Base-by-base conservation (phyloP, 2,888 invertebrate genomes). In the Tolmerus cingulatus region DNA sequence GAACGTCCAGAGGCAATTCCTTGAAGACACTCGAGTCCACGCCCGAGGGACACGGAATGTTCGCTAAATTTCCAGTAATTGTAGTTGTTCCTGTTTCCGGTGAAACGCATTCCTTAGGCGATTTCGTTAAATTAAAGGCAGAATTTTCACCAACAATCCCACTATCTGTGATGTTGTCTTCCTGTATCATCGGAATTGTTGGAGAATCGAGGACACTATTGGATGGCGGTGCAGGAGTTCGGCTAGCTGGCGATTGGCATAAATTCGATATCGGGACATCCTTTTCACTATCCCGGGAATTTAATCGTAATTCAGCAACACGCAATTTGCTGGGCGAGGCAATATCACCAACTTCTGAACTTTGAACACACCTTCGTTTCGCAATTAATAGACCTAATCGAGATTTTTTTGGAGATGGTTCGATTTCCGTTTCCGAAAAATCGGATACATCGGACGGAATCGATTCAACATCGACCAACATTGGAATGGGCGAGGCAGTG, bases 311-410 rank as follows among this genome's bases (percentile, higher is more conserved):
- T 91, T 95, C 95, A 46, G 95, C 95, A 23, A 95, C 95, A 90
- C 94, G 94, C 89, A 95, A 91, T 90, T 96, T 96, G 90, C 95
- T 95, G 1, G 96, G 96, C 16, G 95, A 95, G 74, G 95, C 94
- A 88, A 95, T 94, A 88, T 94, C 94, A 23, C 92, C 90, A 8
- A 91, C 89, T n/a, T 91, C 91, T 79, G 90, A 90, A 5, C 84
- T 87, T 19, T 89, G 88, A 34, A 93, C 90, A 46, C 92, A 92
- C 81, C 93, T 92, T 74, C 94, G 92, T 87, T 94, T 94, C 30
- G 92, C 92, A n/a, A 94, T 91, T 88, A 94, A 92, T 40, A 94
- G 90, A 8, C 93, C 93, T 34, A 92, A 90, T 27, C 93, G 91
- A 87, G 92, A 95, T 91, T 96, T 96, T 92, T 96, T 96, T n/a